phyloP scores from a whole-genome alignment of 2,113 vertebrate species.

The Maccullochella peelii region DNA sequence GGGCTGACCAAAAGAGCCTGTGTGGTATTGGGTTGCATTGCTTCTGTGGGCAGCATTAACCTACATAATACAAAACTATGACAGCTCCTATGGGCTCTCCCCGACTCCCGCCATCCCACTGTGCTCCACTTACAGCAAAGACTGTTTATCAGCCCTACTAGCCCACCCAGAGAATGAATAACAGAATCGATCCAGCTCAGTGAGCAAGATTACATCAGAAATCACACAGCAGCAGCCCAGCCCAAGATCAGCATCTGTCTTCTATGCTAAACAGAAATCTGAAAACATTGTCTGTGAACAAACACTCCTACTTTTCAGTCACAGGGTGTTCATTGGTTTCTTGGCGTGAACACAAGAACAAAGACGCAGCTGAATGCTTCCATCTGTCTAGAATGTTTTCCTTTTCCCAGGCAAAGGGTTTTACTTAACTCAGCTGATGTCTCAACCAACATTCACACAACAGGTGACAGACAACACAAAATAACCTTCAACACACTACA shows the following conservation, averaged over 20 bases:
- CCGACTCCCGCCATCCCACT: slow-evolving; percentile 11
- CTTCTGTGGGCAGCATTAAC: slow-evolving; percentile 54
- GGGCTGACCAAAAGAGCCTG: neutral
- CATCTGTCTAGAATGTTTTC: neutral
- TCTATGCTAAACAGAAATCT: neutral
- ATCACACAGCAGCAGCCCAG: slow-evolving; percentile 16
- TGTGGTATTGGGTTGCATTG: neutral
- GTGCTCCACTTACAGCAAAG: slow-evolving; percentile 49
- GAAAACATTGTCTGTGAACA: slow-evolving; percentile 3
- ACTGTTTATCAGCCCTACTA: slow-evolving; percentile 6
- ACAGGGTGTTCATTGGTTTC: neutral
- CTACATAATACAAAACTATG: slow-evolving; percentile 64
- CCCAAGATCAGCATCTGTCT: slow-evolving; percentile 24
- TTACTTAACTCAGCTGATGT: neutral
- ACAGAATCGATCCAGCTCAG: slow-evolving; percentile 42
- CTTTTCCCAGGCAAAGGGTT: neutral
- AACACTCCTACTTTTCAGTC: neutral
- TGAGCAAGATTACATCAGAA: slow-evolving; percentile 43
- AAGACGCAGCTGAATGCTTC: slow-evolving; percentile 7
- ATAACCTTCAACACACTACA: neutral
- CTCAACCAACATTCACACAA: neutral
- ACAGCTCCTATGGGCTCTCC: slow-evolving; percentile 65
- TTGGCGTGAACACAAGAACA: neutral
- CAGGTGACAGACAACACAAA: neutral
- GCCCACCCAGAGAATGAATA: slow-evolving; percentile 39